These are phyloP conservation scores for Lingula anatina DNA, from an alignment of 2,888 invertebrate species.

Conservation along the genomic window DNA sequence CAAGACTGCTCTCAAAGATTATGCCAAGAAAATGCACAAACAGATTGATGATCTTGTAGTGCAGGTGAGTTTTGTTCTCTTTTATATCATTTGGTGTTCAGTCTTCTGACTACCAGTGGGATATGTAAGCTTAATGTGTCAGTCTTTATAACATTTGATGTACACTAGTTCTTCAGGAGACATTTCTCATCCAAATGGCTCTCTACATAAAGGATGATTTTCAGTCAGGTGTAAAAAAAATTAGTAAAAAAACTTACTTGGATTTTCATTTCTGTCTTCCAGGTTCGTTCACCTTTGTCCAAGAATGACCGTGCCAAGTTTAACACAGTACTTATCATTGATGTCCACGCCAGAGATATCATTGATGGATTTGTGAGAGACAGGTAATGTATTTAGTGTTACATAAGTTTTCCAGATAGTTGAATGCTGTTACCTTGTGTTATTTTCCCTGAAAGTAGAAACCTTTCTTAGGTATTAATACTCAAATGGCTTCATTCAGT, in stretches of 20 bases:
- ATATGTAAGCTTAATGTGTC: neutral
- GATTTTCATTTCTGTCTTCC: no score
- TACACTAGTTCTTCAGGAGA: neutral
- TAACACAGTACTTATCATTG: constrained; percentile 82
- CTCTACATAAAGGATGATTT: no score
- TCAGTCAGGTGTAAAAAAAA: no score
- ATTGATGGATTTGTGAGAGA: constrained; percentile 65
- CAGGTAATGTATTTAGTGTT: constrained; percentile 43
- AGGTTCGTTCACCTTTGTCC: constrained; percentile 65
- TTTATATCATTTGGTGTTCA: neutral
- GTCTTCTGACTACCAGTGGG: neutral
- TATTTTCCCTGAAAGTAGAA: neutral
- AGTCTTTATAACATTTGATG: neutral
- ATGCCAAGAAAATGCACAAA: constrained; percentile 70
- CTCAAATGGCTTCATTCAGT: neutral
- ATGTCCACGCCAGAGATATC: constrained; percentile 88
- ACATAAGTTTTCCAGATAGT: neutral
- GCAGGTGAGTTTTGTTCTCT: constrained; percentile 49
- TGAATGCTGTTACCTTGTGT: no score
- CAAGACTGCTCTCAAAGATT: constrained; percentile 86
- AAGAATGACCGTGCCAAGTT: constrained; percentile 82
- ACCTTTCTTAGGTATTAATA: neutral
- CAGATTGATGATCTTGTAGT: constrained; percentile 81
- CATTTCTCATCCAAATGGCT: no score
- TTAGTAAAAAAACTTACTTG: no score